Evolutionary conservation across 2,888 invertebrate genomes (phyloP), one percentile per base, ranked within the genome.

Genomic region (Nemotelus pantherinus): DNA sequence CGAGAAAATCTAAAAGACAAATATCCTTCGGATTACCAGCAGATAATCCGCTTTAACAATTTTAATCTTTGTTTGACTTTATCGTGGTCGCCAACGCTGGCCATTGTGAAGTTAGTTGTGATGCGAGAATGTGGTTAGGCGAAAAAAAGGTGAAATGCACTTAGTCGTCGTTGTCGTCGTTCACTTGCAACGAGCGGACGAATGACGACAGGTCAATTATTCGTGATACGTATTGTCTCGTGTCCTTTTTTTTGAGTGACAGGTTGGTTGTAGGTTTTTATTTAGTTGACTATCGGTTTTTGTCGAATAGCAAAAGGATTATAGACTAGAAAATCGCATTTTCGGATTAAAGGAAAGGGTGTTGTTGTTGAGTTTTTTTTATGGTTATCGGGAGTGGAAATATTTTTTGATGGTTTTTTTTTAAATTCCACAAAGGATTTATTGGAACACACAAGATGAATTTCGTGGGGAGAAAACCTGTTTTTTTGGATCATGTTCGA

Each of bases 11-110:
- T 60, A n/a, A 60, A 77, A 67, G 70, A 68, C 70, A 77, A 77
- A 77, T 70, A 77, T 77, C 70, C 77, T 43, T 25, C 41, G 60
- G 60, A 70, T 68, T 77, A 68, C 67, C 60, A 68, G 25, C 67
- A 77, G 77, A 70, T 77, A 70, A 77, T 77, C 77, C 45, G 68
- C 77, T 70, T 77, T 70, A 77, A 67, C 68, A 67, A 77, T 48
- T 77, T 70, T 60, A 60, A 67, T 77, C 68, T 77, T 60, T 74
- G 74, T 74, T 74, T 74, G 74, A 60, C 74, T 74, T 74, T 74
- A 74, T 60, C 72, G 47, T 53, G 25, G 60, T 72, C 72, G 58
- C 60, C 72, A 47, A 58, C 2, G 60, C 25, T 25, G 39, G 9
- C 57, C 45, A n/a, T 9, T 47, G 58, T 50, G 25, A 25, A 25